Base-by-base conservation (phyloP, 2,888 invertebrate species). In the Drosophila neotestacea region DNA sequence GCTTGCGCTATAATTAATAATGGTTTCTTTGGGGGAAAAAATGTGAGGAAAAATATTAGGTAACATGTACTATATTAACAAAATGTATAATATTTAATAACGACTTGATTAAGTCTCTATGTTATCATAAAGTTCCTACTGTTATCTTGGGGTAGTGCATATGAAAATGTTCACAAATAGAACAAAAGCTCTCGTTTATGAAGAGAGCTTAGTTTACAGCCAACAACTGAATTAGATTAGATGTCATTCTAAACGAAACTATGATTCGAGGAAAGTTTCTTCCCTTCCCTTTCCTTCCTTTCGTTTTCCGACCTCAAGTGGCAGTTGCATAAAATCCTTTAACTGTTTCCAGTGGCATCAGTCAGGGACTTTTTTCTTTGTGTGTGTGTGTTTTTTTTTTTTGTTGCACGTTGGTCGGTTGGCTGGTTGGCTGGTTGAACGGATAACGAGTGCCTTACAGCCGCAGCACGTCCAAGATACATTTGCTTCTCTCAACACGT, bases 391-490 rank as follows among this genome's bases (percentile, higher is more conserved):
- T 32, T 9, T 6, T 32, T 32, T 6, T 32, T 6, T 32, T 32
- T 9, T 52, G 60, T 52, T 56, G 50, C 30, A 11, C 13, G n/a
- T 10, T n/a, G 50, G 55, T 44, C 51, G 56, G 58, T 48, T 69
- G 58, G 36, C 10, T 59, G 16, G 34, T 46, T 46, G 55, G 13
- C 46, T 28, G 36, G 46, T 36, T 56, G 22, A 50, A 58, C 64
- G 73, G 78, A 70, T 75, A 67, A 73, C 66, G 56, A 65, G 77
- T 71, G 64, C 51, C 70, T 63, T 65, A 36, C 59, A 68, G 81
- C 71, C 81, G 54, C 80, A 74, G 73, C 83, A 86, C 88, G 86
- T 86, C 83, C 87, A 73, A 77, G 82, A 84, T 78, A 81, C 80
- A 79, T 88, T 83, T 85, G 81, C 83, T 76, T 85, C 78, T 70